phyloP scores from a whole-genome alignment of 2,113 vertebrate species.

The Channa argus region DNA sequence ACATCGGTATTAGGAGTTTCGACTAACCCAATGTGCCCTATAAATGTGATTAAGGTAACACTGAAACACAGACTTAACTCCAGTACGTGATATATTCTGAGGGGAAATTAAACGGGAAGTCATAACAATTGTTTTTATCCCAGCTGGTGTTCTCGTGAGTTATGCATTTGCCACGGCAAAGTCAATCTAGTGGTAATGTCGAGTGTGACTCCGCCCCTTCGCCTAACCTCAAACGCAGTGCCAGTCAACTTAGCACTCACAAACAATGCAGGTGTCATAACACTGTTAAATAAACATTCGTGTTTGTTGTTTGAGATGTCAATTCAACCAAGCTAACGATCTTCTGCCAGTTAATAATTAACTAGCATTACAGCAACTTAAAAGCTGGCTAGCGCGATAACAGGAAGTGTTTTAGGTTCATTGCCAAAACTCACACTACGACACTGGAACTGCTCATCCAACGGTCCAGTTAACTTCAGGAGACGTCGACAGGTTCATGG shows the following conservation, averaged over 20 bases:
- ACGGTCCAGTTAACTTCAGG: constrained; percentile 21
- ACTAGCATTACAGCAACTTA: not conserved
- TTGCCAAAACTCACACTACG: not conserved
- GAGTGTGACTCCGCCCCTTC: too few species aligned
- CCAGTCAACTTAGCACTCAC: too few species aligned
- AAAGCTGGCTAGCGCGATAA: not conserved
- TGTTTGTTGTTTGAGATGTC: not conserved
- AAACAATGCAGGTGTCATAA: not conserved
- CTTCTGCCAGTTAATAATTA: not conserved
- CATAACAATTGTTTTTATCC: not conserved
- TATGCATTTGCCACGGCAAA: too few species aligned
- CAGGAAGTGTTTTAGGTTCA: not conserved
- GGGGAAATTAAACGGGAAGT: constrained; percentile 21
- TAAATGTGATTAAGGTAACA: too few species aligned
- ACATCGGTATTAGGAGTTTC: too few species aligned
- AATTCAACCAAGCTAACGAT: not conserved
- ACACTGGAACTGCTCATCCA: not conserved
- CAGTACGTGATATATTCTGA: constrained; percentile 24
- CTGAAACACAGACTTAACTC: not conserved
- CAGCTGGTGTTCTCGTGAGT: not conserved
- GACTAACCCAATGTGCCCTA: too few species aligned
- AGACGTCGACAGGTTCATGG: constrained; percentile 14
- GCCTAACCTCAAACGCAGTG: too few species aligned
- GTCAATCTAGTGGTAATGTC: too few species aligned
- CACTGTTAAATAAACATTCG: not conserved